Base-by-base conservation (phyloP, 2,888 invertebrate genomes). In the Chrysomela aeneicollis region DNA sequence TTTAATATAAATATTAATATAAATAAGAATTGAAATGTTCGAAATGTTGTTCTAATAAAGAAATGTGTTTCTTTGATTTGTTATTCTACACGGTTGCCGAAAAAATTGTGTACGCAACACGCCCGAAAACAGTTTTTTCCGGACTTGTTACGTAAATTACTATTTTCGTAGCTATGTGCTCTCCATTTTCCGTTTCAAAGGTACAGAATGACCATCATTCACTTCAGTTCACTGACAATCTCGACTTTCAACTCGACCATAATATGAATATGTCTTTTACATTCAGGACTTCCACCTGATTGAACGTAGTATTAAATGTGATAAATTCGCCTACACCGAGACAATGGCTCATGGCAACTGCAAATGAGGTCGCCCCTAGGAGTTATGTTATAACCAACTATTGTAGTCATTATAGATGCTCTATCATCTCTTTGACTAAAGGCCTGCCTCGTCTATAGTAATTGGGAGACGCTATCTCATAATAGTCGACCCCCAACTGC, bases 361-460 rank as follows among this genome's bases (percentile, higher is more conserved):
- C 42, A 42, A 35, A 35, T 35, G 35, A 35, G 35, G 35, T 12
- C 35, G 8, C 35, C 35, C 12, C 1, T 35, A 12, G 10, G 35
- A 12, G 12, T 26, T 26, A 26, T 6, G 35, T 35, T 35, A 15
- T 42, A 42, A 42, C 42, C 42, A 15, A 3, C 42, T 42, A 42
- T 42, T 15, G n/a, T 15, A 4, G 12, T 42, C 42, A 42, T 42
- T 42, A 42, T 42, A 42, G 42, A 42, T 42, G 42, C 42, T 15
- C n/a, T 42, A 42, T 42, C 42, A 42, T 42, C 42, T 42, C 42
- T 42, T 42, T 42, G 42, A 42, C 42, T 42, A 42, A 42, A 42
- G 12, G 42, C 4, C 15, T 15, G 15, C 15, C 42, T 42, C 42
- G 4, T 15, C 42, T 42, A 6, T 35, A 42, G 42, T 42, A 42